Conservation (phyloP, 2,797 vertebrate species). For the Acanthornis magna region DNA sequence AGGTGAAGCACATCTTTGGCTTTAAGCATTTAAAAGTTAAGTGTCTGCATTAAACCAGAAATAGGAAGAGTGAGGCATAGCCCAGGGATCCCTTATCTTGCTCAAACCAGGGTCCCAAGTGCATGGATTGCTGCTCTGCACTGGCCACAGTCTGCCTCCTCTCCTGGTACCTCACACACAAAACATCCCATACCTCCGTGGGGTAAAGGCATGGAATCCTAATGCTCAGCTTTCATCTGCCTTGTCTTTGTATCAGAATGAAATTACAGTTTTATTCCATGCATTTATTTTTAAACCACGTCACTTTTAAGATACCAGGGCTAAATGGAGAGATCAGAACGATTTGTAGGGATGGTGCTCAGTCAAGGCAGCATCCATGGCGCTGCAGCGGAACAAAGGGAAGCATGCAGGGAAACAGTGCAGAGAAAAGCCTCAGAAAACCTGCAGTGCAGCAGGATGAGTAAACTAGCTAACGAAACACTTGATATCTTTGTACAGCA, state of each 20-base stretch:
- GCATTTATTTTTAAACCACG: background rate
- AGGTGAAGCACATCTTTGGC: background rate
- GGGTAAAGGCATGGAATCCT: background rate
- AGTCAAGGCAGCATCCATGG: background rate
- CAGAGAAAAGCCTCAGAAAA: slow-evolving; percentile 51
- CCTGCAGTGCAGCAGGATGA: slow-evolving; percentile 63
- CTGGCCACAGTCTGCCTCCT: background rate
- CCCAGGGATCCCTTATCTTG: background rate
- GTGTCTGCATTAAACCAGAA: background rate
- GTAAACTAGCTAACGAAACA: slow-evolving; percentile 48
- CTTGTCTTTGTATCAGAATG: background rate
- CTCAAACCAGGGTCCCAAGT: background rate
- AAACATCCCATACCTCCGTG: rapidly evolving
- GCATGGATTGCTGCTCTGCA: background rate
- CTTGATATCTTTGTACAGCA: slow-evolving; percentile 52
- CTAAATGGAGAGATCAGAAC: background rate
- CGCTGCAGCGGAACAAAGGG: background rate
- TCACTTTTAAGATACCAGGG: background rate
- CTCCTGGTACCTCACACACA: background rate
- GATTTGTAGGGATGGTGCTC: background rate
- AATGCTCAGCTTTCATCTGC: background rate
- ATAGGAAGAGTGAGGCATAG: background rate
- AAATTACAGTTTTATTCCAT: background rate
- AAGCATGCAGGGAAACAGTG: slow-evolving; percentile 2
- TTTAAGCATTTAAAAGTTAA: background rate